Evolutionary conservation across 2,888 invertebrate species (phyloP), one percentile per base, ranked within the genome.

Genomic region (Tuta absoluta): DNA sequence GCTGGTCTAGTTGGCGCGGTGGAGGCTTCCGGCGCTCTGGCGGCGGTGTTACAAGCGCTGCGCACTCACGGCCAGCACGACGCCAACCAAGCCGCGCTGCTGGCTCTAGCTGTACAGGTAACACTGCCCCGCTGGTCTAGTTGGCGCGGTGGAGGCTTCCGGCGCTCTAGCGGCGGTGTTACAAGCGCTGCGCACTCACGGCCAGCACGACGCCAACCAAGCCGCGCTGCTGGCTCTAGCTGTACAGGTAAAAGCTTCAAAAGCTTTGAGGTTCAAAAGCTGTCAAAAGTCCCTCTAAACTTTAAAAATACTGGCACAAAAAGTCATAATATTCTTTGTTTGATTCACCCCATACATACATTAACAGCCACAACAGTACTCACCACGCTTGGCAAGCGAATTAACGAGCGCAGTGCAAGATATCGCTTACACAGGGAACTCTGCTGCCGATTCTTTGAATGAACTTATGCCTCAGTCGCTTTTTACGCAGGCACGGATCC

Each of bases 31-130:
- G 84, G 95, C 73, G 95, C 97, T 58, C 95, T 97, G 85, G 94
- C 94, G 0, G 94, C 95, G 1, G 94, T 96, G 69, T 91, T 97
- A 66, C 94, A 94, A 71, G 97, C 97, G 58, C 92, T 98, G 68
- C 95, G 97, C 70, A 90, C 95, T 67, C 97, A 98, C 79, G 98
- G 98, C 0, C 96, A 98, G 79, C 98, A 98, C 81, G 98, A 98
- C 76, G 95, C 95, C 12, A 96, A 96, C 89, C 97, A 96, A 81
- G 96, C 97, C 14, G 93, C 95, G 0, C 86, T 98, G 63, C 89
- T 97, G 24, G 94, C 95, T 53, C 93, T 95, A 95, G 97, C 71
- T 93, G 94, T 93, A 93, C 70, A 94, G 94, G 86, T 96, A 67
- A 93, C 94, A 59, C 70, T 76, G 66, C 75, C 92, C 53, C 93